Conservation (phyloP, 2,888 invertebrate species). For the Serripes groenlandicus region DNA sequence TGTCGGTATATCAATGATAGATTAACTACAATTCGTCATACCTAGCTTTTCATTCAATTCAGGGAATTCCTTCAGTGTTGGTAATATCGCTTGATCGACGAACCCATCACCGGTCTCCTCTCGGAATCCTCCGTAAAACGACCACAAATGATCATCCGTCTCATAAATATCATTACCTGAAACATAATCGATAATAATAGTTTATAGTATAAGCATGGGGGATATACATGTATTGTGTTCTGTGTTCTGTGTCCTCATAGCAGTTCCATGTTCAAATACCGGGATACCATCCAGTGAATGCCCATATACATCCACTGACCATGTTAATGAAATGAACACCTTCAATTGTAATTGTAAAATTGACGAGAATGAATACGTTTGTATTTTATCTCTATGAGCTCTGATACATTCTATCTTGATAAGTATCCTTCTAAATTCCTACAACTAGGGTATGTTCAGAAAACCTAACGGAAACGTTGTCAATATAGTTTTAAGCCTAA, state of each 20-base stretch:
- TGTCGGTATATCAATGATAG: too few relatives aligned
- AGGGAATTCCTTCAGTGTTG: neutral
- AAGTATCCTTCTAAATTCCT: too few relatives aligned
- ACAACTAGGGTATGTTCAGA: too few relatives aligned
- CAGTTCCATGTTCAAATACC: neutral
- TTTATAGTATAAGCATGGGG: neutral
- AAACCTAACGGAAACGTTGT: too few relatives aligned
- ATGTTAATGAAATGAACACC: neutral
- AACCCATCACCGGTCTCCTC: neutral
- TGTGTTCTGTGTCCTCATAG: neutral
- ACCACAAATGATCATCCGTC: neutral
- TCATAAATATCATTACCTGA: constrained; percentile 8
- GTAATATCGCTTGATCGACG: neutral
- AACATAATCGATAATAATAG: too few relatives aligned
- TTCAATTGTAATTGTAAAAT: neutral
- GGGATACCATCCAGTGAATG: neutral
- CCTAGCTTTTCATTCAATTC: too few relatives aligned
- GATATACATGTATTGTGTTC: neutral
- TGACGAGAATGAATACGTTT: neutral
- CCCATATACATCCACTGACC: neutral
- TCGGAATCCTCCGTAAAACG: neutral
- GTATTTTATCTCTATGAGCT: too few relatives aligned
- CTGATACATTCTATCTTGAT: too few relatives aligned
- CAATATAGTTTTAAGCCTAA: too few relatives aligned
- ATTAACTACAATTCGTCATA: too few relatives aligned